Percentiles rank a stretch among this genome's conserved stretches.
These are phyloP conservation scores for Microtus montanus DNA, from an alignment of 2,113 vertebrate genomes.

Conservation along the genomic window DNA sequence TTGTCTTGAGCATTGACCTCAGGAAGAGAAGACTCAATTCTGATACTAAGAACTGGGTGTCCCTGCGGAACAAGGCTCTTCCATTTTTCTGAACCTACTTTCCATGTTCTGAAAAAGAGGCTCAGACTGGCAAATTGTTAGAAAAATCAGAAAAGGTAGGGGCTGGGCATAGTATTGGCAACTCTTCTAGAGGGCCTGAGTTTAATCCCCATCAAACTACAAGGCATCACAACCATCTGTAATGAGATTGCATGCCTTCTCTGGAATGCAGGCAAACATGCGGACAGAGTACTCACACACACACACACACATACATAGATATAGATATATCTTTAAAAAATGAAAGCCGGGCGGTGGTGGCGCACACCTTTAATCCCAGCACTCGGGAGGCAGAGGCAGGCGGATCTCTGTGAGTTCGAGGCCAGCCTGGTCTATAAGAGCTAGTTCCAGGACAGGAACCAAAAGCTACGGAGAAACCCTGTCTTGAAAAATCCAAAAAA, in stretches of 20 bases:
- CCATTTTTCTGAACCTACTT: not conserved
- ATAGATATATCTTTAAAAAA: too few relatives aligned
- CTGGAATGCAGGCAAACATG: not conserved
- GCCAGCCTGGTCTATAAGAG: too few relatives aligned
- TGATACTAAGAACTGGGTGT: not conserved
- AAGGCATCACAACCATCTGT: not conserved
- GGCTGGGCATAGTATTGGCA: not conserved
- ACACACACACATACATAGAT: too few relatives aligned
- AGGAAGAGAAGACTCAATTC: not conserved
- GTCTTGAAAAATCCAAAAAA: too few relatives aligned
- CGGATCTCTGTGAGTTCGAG: too few relatives aligned
- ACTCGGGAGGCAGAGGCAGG: too few relatives aligned
- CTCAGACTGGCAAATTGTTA: not conserved
- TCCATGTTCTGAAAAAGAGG: slow-evolving; percentile 24
- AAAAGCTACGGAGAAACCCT: too few relatives aligned
- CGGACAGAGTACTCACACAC: too few relatives aligned
- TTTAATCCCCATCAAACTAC: not conserved
- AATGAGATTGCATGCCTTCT: not conserved
- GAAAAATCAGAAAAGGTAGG: slow-evolving; percentile 31
- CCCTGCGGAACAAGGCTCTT: not conserved
- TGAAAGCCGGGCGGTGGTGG: too few relatives aligned
- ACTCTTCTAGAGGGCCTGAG: not conserved
- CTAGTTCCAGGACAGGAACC: too few relatives aligned
- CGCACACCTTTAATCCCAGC: too few relatives aligned
- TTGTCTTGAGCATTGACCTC: not conserved